Base-by-base conservation (phyloP, 2,797 vertebrate species). In the Myripristis jacobus region DNA sequence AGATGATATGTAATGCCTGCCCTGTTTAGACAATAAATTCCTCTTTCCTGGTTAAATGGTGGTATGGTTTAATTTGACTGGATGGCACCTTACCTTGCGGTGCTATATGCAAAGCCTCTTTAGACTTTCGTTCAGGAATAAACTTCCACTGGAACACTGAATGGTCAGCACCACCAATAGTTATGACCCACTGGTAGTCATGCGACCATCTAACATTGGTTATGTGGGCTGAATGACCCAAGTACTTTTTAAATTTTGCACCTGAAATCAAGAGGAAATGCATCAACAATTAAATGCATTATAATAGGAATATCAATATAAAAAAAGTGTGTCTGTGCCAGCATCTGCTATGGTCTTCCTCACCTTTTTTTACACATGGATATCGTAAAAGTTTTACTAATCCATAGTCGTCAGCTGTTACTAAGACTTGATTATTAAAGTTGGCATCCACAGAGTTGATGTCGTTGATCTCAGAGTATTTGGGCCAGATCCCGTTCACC, bases 71-170 rank as follows among this genome's bases (percentile, higher is more conserved):
- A 51, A 15, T 18, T 19, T 2, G 3, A 36, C 9, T 54, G 15
- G 47, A 52, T 6, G 3, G 58, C 34, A 36, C 56, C 87, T 84
- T 83, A 96, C 98, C 98, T 94, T 99, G 98, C 11, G 96, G 96
- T 44, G 96, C 96, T 91, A 98, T 95, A 84, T 98, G 96, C 82
- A 98, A 93, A 59, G 95, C 92, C 80, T 99, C 97, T 92, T 98
- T 99, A 57, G 97, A 78, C 79, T 98, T 99, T 74, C 97, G 93
- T 85, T 99, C 98, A 3, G 97, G 95, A 80, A 99, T 93, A 92
- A 98, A 99, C 87, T 96, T 98, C 98, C 98, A 99, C 90, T 99
- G 98, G 87, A 99, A 99, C 85, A 99, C 97, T 36, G 98, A 98
- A 86, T 99, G 98, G 90, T 99, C 98, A 11, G 97, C 97, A 83